These are phyloP conservation scores for Dipus sagitta DNA, from an alignment of 2,797 vertebrate species.

Conservation along the genomic window DNA sequence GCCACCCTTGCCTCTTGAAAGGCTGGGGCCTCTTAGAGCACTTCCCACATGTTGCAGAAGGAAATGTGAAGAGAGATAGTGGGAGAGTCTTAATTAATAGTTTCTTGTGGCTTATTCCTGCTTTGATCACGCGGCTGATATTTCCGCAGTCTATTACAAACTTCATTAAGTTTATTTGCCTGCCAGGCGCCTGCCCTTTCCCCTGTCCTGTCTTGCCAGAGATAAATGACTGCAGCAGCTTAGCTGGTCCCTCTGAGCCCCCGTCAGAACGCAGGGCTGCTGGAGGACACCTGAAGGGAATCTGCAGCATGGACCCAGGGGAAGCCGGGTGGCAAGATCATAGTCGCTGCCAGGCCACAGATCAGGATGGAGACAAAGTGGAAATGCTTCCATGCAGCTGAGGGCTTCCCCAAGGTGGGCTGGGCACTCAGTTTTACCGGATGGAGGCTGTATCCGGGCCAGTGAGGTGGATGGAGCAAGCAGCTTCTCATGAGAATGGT, in stretches of 20 bases:
- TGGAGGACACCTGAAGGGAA: slow-evolving; percentile 66
- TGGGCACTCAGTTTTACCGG: background rate
- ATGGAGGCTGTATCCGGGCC: background rate
- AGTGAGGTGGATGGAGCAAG: background rate
- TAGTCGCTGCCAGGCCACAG: background rate
- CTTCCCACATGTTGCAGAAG: background rate
- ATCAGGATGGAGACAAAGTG: background rate
- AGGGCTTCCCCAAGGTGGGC: background rate
- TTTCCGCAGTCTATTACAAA: slow-evolving; percentile 82
- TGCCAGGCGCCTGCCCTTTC: slow-evolving; percentile 78
- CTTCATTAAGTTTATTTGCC: slow-evolving; percentile 85
- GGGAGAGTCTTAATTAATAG: slow-evolving; percentile 81
- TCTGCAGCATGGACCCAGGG: background rate
- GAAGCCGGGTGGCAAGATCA: background rate
- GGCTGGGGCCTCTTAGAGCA: slow-evolving; percentile 19
- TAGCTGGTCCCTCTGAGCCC: slow-evolving; percentile 56
- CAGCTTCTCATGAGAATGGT: background rate
- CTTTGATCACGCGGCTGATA: slow-evolving; percentile 79
- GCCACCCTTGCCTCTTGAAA: background rate
- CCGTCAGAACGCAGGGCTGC: slow-evolving; percentile 47
- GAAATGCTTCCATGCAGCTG: rapidly evolving
- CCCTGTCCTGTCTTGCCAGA: slow-evolving; percentile 74
- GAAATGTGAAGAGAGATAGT: slow-evolving; percentile 68
- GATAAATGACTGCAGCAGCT: slow-evolving; percentile 80
- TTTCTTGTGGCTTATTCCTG: slow-evolving; percentile 77